Evolutionary conservation across 2,113 vertebrate genomes (phyloP).

Genomic region (Prunella himalayana): DNA sequence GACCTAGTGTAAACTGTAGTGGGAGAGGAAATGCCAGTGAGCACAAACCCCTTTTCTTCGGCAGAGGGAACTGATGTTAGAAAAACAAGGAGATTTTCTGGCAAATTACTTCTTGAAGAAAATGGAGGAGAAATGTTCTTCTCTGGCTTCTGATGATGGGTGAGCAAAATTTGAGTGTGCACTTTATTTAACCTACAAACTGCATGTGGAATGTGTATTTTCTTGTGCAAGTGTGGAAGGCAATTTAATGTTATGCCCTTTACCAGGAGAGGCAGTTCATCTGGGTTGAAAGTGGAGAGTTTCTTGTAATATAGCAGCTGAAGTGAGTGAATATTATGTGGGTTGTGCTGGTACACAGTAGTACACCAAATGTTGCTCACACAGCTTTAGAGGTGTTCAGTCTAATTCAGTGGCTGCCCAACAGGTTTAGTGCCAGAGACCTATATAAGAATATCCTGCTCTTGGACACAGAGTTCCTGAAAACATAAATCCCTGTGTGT

Average conservation of each 20-base stretch:
- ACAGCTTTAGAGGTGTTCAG: neutral
- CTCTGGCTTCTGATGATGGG: neutral
- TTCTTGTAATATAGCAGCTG: neutral
- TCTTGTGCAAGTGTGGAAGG: neutral
- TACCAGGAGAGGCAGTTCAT: neutral
- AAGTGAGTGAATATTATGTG: neutral
- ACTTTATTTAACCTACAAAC: neutral
- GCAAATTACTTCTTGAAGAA: neutral
- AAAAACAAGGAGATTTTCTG: neutral
- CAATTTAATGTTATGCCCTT: neutral
- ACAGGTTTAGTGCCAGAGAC: neutral
- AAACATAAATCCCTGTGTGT: slow-evolving; percentile 35
- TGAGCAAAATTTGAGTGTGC: neutral
- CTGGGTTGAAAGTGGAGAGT: neutral
- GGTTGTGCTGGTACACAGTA: slow-evolving; percentile 25
- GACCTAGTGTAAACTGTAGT: neutral
- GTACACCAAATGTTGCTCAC: neutral
- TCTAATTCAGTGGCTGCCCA: slow-evolving; percentile 1
- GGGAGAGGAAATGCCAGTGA: neutral
- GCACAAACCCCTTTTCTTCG: neutral
- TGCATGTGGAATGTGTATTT: neutral
- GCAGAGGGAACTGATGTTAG: neutral
- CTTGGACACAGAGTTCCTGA: slow-evolving; percentile 27
- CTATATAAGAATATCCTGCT: slow-evolving; percentile 4
- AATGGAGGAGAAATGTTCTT: neutral